phyloP scores from a whole-genome alignment of 2,888 invertebrate genomes.

The Chrysodeixis includens region DNA sequence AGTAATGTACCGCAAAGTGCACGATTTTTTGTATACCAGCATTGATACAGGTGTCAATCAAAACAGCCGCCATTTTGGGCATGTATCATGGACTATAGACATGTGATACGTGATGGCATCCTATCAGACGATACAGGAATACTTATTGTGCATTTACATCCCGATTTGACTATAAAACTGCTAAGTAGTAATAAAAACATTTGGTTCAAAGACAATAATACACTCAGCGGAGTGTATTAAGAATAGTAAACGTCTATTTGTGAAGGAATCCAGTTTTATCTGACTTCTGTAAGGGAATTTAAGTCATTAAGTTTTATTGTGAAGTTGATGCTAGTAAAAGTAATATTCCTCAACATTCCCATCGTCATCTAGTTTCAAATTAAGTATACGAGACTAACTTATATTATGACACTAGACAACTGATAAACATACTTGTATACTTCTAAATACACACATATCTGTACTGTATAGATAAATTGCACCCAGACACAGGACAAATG shows the following conservation, averaged over 20 bases:
- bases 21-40: background rate
- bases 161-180: background rate
- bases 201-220: background rate
- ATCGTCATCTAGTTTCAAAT: too few relatives aligned
- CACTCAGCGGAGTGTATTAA: background rate
- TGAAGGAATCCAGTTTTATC: background rate
- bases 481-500: too few relatives aligned
- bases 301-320: background rate
- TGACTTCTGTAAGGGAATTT: background rate
- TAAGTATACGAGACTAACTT: too few relatives aligned
- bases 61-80: constrained; percentile 47
- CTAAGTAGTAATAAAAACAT: background rate
- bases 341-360: too few relatives aligned
- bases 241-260: constrained; percentile 5
- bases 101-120: constrained; percentile 50
- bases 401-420: too few relatives aligned
- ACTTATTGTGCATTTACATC: background rate
- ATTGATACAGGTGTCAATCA: constrained; percentile 17
- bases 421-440: too few relatives aligned
- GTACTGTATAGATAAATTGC: too few relatives aligned
- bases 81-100: constrained; percentile 38
- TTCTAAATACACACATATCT: too few relatives aligned
- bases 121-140: background rate
- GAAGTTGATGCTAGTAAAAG: background rate
- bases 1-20: too few relatives aligned